Evolutionary conservation across 2,113 vertebrate genomes (phyloP).

Genomic region (Dasypus novemcinctus): DNA sequence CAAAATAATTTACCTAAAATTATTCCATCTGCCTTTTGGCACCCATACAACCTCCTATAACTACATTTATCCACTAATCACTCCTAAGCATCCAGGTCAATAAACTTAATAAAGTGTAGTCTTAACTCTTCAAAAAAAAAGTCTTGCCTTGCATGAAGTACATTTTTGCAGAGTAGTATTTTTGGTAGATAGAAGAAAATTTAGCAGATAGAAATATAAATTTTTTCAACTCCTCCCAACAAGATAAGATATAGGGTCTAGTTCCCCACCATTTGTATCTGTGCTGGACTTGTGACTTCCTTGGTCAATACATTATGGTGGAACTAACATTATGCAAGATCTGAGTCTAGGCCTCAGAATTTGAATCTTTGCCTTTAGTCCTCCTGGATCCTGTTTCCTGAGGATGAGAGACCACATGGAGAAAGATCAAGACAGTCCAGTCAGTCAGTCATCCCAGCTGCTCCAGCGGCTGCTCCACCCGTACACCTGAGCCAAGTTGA

Average conservation of each 20-base stretch:
- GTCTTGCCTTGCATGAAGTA: not conserved
- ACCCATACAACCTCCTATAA: not conserved
- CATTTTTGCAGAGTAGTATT: not conserved
- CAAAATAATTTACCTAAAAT: conserved; percentile 60
- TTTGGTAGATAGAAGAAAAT: conserved; percentile 20
- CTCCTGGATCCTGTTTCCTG: not conserved
- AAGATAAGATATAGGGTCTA: not conserved
- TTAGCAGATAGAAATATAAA: not conserved
- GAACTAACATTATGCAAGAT: not conserved
- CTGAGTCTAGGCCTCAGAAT: not conserved
- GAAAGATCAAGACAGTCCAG: not conserved
- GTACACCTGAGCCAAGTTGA: not conserved
- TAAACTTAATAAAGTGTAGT: conserved; percentile 31
- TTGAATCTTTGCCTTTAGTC: not conserved
- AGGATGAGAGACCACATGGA: not conserved
- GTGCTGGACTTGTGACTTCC: not conserved
- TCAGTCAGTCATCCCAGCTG: not conserved
- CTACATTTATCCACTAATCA: not conserved
- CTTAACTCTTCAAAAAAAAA: conserved; percentile 16
- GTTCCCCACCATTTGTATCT: not conserved
- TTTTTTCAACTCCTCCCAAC: not conserved
- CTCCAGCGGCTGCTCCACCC: not conserved
- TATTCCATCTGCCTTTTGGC: conserved; percentile 8
- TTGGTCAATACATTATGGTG: not conserved
- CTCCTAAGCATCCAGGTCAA: conserved; percentile 42